These are phyloP conservation scores for Digitonthophagus gazella DNA, from an alignment of 2,888 invertebrate genomes.

Conservation along the genomic window DNA sequence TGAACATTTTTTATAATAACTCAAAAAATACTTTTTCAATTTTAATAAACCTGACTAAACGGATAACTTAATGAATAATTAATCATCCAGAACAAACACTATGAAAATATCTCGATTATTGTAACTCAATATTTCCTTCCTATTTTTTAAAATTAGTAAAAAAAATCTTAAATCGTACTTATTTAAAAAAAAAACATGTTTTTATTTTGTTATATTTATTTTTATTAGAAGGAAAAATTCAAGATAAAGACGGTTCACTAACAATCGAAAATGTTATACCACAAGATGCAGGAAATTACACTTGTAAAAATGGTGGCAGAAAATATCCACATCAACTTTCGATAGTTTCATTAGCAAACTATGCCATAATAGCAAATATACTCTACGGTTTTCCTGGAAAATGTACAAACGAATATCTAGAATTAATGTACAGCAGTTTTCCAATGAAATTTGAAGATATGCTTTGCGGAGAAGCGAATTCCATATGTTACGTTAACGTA, in stretches of 20 bases:
- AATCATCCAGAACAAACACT: too few relatives aligned
- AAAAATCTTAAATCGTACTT: neutral
- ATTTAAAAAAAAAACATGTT: too few relatives aligned
- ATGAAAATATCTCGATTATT: too few relatives aligned
- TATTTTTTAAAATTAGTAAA: neutral
- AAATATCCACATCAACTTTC: slow-evolving; percentile 43
- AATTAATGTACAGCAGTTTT: slow-evolving; percentile 43
- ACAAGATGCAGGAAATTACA: slow-evolving; percentile 48
- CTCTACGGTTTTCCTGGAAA: slow-evolving; percentile 41
- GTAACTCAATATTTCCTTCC: too few relatives aligned
- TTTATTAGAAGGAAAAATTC: slow-evolving; percentile 33
- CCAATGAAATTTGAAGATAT: slow-evolving; percentile 42
- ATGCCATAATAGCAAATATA: slow-evolving; percentile 41
- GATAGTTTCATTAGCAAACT: slow-evolving; percentile 44
- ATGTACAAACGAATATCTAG: slow-evolving; percentile 42
- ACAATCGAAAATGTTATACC: slow-evolving; percentile 42
- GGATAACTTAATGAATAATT: too few relatives aligned
- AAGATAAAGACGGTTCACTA: slow-evolving; percentile 39
- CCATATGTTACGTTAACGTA: slow-evolving; percentile 44
- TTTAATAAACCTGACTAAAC: too few relatives aligned
- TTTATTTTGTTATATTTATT: too few relatives aligned
- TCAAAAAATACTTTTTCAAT: too few relatives aligned
- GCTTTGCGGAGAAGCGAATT: slow-evolving; percentile 43
- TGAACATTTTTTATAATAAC: too few relatives aligned
- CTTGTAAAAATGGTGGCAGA: slow-evolving; percentile 38